Conservation (phyloP, 2,797 vertebrate species). For the Centroberyx gerrardi region DNA sequence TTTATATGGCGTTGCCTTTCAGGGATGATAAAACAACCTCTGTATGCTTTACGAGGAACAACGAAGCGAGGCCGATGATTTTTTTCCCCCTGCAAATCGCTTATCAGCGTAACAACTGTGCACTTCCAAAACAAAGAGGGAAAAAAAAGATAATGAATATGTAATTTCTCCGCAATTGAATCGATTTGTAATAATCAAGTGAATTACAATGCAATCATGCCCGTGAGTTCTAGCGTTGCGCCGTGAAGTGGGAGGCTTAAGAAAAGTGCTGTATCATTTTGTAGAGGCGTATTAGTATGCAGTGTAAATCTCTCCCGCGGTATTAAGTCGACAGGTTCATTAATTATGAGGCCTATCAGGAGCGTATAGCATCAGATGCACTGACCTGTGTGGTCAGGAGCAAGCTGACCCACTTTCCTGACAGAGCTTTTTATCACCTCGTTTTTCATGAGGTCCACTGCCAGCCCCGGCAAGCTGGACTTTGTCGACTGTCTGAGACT, state of each 20-base stretch:
- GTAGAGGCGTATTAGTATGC: conserved; percentile 24
- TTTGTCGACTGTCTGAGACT: conserved; percentile 26
- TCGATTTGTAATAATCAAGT: conserved; percentile 1
- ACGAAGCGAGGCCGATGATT: neutral
- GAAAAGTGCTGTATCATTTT: conserved; percentile 35
- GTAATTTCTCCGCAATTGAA: neutral
- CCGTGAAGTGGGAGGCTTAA: conserved; percentile 14
- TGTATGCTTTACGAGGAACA: neutral
- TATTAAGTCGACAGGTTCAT: conserved; percentile 44
- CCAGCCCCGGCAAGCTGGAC: conserved; percentile 28
- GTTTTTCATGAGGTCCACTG: conserved; percentile 43
- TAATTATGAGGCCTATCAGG: conserved; percentile 52
- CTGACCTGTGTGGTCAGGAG: conserved; percentile 44
- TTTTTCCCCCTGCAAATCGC: neutral
- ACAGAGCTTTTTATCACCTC: conserved; percentile 34
- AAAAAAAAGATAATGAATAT: neutral
- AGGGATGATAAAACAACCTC: neutral
- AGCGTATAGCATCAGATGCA: conserved; percentile 16
- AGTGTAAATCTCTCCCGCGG: conserved; percentile 26
- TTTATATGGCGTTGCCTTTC: neutral
- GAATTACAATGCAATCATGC: neutral
- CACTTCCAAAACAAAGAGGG: neutral
- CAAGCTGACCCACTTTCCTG: conserved; percentile 60
- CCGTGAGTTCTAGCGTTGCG: too few species aligned
- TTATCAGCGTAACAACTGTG: neutral